Base-by-base conservation (phyloP, 1,140 invertebrate species). In the Drosophila pseudoobscura region DNA sequence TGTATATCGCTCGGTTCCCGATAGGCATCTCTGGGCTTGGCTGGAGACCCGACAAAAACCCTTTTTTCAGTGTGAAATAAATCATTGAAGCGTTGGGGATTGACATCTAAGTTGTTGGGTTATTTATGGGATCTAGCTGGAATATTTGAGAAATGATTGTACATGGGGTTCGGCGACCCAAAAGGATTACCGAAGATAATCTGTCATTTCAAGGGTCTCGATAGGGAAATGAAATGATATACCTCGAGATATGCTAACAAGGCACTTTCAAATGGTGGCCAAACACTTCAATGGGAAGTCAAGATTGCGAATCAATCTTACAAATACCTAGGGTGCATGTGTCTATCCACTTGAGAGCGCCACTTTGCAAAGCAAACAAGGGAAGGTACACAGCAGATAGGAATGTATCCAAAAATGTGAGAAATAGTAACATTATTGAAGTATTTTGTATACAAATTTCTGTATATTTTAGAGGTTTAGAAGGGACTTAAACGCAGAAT, bases 121-220 rank as follows among this genome's bases (percentile, higher is more conserved):
- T 65, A 39, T 65, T 53, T 65, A 65, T 65, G 61, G 60, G n/a
- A 13, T 50, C 13, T n/a, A 39, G 46, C 29, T 31, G 26, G 24
- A 43, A 24, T 29, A 5, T 41, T 31, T 69, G 52, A 70, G 50
- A 70, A 56, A 68, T 69, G 35, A 56, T 68, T 41, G 63, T 46
- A 13, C 39, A 61, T 24, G 8, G 52, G 35, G 9, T 26, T 31
- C 35, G 62, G 41, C 17, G 17, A 20, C 45, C 62, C 17, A 29
- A 69, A 70, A 69, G 52, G 64, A 70, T 70, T 69, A 70, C n/a
- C 35, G 24, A 31, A 24, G 52, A 57, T 66, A 69, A 70, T 70
- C 64, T 69, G 51, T 69, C 66, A 57, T 43, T 56, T 57, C 13
- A 11, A 11, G 43, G 31, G 11, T 41, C 31, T 8, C 35, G 35